A percentile compares a stretch with the other conserved stretches of the same genome.
Conservation (phyloP, 2,113 vertebrate genomes). For the Entomyzon cyanotis region DNA sequence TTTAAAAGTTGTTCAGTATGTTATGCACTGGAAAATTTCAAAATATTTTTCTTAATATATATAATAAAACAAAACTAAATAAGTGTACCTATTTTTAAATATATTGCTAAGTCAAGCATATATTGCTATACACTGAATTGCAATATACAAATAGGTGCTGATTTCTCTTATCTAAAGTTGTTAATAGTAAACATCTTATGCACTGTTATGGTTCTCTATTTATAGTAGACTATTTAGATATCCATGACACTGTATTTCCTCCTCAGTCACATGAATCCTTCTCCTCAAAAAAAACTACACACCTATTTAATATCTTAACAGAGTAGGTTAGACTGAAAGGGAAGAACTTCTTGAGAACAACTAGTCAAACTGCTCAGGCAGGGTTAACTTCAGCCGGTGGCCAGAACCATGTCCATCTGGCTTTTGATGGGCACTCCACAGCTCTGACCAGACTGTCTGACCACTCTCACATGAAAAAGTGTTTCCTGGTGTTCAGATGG, state of each 20-base stretch:
- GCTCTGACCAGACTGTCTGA: neutral
- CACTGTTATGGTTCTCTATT: neutral
- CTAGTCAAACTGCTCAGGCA: neutral
- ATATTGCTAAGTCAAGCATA: neutral
- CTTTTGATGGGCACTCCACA: neutral
- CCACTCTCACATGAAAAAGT: neutral
- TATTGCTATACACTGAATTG: neutral
- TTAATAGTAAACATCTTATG: neutral
- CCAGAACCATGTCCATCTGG: rapidly evolving
- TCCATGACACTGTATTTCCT: neutral
- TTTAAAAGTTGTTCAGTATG: neutral
- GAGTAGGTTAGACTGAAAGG: neutral
- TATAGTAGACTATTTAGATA: neutral
- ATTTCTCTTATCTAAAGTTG: neutral
- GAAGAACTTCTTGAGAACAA: neutral
- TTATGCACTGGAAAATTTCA: neutral
- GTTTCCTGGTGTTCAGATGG: neutral
- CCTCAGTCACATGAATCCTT: neutral
- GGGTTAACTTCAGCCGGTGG: neutral
- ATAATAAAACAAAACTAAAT: neutral
- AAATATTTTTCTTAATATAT: neutral
- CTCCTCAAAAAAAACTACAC: neutral
- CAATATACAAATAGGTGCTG: neutral
- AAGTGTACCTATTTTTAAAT: neutral
- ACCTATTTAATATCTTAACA: neutral